Percentiles rank a stretch among this genome's conserved stretches.
These are phyloP conservation scores for Lateolabrax maculatus DNA, from an alignment of 2,797 vertebrate genomes.

Conservation along the genomic window DNA sequence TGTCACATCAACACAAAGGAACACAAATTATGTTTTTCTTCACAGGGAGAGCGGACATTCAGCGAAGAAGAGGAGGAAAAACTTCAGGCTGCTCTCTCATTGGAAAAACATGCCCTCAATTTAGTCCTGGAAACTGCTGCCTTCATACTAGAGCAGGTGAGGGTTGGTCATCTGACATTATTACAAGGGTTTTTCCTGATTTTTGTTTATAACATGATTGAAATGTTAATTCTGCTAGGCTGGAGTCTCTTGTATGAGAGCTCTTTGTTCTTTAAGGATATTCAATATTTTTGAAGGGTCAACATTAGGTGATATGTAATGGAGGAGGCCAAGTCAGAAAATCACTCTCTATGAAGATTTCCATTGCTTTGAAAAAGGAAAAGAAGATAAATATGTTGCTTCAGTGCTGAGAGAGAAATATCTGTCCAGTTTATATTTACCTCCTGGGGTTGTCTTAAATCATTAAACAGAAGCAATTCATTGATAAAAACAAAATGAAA, in stretches of 20 bases:
- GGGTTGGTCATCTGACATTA: not conserved
- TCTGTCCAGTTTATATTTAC: constrained; percentile 2
- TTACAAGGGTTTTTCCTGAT: not conserved
- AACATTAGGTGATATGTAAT: not conserved
- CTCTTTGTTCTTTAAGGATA: not conserved
- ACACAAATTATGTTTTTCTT: constrained; percentile 12
- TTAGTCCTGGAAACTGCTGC: constrained; percentile 93
- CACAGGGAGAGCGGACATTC: constrained; percentile 92
- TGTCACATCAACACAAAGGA: not conserved
- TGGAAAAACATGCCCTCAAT: constrained; percentile 92
- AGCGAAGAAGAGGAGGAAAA: constrained; percentile 96
- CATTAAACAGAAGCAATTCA: not conserved
- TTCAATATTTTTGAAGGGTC: not conserved
- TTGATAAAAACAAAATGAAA: not conserved
- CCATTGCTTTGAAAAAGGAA: not conserved
- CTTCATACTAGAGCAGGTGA: constrained; percentile 96
- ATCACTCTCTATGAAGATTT: not conserved
- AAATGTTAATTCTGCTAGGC: not conserved
- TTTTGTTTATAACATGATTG: not conserved
- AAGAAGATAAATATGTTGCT: not conserved
- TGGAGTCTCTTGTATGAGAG: not conserved
- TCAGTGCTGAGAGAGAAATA: not conserved
- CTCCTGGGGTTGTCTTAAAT: not conserved
- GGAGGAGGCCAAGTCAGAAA: not conserved
- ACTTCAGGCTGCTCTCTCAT: constrained; percentile 90